These are phyloP conservation scores for Acheta domesticus DNA, from an alignment of 2,888 invertebrate species.

Conservation along the genomic window DNA sequence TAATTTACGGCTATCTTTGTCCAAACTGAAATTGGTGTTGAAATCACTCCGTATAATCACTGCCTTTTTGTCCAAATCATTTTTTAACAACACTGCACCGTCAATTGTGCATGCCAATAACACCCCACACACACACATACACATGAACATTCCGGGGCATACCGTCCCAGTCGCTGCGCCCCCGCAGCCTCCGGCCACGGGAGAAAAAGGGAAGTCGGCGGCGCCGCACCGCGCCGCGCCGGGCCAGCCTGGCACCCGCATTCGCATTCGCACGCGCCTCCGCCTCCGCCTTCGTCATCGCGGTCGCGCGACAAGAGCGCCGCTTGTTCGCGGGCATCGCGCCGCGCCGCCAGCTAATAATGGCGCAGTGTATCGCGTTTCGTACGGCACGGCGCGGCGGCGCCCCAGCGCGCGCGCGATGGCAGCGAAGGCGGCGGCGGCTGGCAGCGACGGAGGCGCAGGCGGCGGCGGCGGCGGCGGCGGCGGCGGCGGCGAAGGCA, in stretches of 20 bases:
- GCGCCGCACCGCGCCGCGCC: background rate
- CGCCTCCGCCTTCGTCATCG: background rate
- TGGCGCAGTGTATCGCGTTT: slow-evolving; percentile 18
- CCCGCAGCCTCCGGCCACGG: too few relatives aligned
- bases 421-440: background rate
- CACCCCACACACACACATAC: too few relatives aligned
- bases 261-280: background rate
- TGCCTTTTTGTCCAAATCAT: too few relatives aligned
- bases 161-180: too few relatives aligned
- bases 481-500: background rate
- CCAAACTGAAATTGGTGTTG: too few relatives aligned
- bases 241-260: background rate
- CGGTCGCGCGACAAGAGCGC: background rate
- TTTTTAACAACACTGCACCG: too few relatives aligned
- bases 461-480: background rate
- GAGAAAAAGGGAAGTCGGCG: too few relatives aligned
- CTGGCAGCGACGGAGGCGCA: background rate
- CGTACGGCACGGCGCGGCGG: background rate
- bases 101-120: too few relatives aligned
- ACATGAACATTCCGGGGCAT: too few relatives aligned
- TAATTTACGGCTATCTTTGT: too few relatives aligned
- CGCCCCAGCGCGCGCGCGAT: background rate
- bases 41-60: too few relatives aligned
- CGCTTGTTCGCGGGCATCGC: slow-evolving; percentile 8
- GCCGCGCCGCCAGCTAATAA: background rate